Percentiles rank a stretch among this genome's conserved stretches.
phyloP scores from a whole-genome alignment of 1,140 invertebrate species.

The Ceratina australensis region DNA sequence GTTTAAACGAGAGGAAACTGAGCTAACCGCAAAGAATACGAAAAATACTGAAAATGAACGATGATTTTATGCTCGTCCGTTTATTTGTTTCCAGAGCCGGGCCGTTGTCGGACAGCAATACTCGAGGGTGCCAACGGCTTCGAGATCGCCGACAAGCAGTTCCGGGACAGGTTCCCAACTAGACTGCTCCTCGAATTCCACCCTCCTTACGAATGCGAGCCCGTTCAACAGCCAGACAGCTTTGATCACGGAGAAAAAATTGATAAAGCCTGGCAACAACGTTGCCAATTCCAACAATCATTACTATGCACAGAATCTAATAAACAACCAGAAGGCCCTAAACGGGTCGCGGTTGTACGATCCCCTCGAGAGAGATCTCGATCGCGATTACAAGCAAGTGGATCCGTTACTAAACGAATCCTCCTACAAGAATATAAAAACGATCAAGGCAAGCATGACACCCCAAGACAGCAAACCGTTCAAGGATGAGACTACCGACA shows the following conservation, averaged over 20 bases:
- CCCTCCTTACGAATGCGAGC: conserved; percentile 80
- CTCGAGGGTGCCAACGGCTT: conserved; percentile 68
- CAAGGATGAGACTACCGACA: conserved; percentile 21
- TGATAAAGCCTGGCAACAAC: conserved; percentile 16
- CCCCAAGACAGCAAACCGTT: conserved; percentile 48
- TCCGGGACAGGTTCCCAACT: conserved; percentile 76
- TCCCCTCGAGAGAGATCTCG: conserved; percentile 59
- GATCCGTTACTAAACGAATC: conserved; percentile 67
- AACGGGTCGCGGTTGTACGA: conserved; percentile 70
- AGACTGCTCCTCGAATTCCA: conserved; percentile 81
- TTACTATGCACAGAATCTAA: conserved; percentile 76
- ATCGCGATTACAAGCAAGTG: conserved; percentile 71
- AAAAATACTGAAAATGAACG: too few species aligned
- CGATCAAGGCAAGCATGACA: conserved; percentile 47
- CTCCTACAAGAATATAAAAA: conserved; percentile 20
- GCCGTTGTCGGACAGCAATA: conserved; percentile 71
- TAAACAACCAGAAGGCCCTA: conserved; percentile 66
- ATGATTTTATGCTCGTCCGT: background rate
- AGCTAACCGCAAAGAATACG: too few species aligned
- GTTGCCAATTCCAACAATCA: conserved; percentile 42
- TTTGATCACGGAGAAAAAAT: conserved; percentile 64
- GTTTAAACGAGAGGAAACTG: background rate
- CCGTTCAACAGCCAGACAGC: conserved; percentile 78
- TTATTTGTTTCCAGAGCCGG: conserved; percentile 69
- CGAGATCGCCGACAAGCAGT: conserved; percentile 76